Percentiles rank a stretch among this genome's conserved stretches.
Conservation (phyloP, 2,113 vertebrate genomes). For the Spilogale gracilis region DNA sequence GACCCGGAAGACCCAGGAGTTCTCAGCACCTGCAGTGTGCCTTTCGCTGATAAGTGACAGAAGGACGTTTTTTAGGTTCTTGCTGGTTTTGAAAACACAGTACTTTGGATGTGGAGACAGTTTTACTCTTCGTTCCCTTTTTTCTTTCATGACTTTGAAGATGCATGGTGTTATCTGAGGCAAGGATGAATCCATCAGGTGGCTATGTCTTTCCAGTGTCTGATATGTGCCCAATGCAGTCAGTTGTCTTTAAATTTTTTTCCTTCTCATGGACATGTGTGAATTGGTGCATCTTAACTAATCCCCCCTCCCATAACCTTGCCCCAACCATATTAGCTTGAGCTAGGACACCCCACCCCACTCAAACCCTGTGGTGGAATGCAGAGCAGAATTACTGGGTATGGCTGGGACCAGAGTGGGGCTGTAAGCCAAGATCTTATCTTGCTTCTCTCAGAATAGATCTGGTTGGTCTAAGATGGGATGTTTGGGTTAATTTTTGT, state of each 20-base stretch:
- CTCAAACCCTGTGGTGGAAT: background rate
- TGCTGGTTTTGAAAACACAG: background rate
- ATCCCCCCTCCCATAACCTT: background rate
- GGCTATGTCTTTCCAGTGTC: background rate
- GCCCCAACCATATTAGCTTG: background rate
- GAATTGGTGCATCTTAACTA: background rate
- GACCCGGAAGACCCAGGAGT: background rate
- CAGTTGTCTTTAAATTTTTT: background rate
- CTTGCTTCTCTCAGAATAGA: conserved; percentile 61
- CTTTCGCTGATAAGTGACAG: background rate
- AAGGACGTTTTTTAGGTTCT: background rate
- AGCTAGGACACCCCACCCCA: background rate
- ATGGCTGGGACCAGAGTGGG: background rate
- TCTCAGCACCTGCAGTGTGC: background rate
- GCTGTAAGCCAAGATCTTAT: conserved; percentile 55
- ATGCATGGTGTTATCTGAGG: background rate
- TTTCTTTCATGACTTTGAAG: background rate
- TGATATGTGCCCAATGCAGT: background rate
- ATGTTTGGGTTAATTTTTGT: conserved; percentile 50
- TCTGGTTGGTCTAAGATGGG: conserved; percentile 2
- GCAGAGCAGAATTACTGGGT: conserved; percentile 16
- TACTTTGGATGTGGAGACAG: background rate
- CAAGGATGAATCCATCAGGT: background rate
- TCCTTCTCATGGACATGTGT: background rate
- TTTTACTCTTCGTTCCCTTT: background rate